Evolutionary conservation across 2,113 vertebrate genomes (phyloP), one percentile per base, ranked within the genome.

Genomic region (Pristiophorus japonicus): DNA sequence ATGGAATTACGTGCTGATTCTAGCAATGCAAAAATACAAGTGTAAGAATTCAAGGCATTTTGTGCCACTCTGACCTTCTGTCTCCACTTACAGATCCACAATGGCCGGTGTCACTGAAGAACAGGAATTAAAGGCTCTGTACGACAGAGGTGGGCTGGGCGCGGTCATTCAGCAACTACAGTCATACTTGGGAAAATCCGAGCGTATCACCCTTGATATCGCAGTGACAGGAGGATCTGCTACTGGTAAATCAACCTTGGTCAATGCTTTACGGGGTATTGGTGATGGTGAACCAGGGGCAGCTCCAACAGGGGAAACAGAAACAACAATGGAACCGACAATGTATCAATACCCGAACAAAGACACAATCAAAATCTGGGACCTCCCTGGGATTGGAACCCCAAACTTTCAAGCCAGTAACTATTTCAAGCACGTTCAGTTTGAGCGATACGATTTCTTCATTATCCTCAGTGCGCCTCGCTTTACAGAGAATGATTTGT

Each of bases 341-440:
- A 11, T 94, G 55, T 97, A 97, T 92, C 59, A 30, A 10, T 96
- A 96, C 81, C 96, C 96, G 34, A 85, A 16, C 3, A 95, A 93
- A 67, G 93, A 73, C 27, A 96, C 96, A 3, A 95, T 96, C 3
- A 88, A 45, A 3, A 22, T 97, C 38, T 97, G 96, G 96, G 97
- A 97, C 70, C 95, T 97, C n/a, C 96, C 96, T 38, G 97, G 96
- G 27, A 96, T 96, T 12, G 96, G 96, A 10, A 96, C 95, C 12
- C 95, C 67, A 96, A 51, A 51, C 51, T 51, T 51, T 51, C 51
- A 51, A 51, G 51, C 51, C 51, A 51, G 51, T 51, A 4, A 51
- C 1, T 51, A 51, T 51, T 51, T 51, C 2, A 4, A 51, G 27
- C 20, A 85, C 3, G 96, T 97, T 8, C 88, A 95, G 4, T 96